phyloP scores from a whole-genome alignment of 2,888 invertebrate species.

The Eurytoma californica region DNA sequence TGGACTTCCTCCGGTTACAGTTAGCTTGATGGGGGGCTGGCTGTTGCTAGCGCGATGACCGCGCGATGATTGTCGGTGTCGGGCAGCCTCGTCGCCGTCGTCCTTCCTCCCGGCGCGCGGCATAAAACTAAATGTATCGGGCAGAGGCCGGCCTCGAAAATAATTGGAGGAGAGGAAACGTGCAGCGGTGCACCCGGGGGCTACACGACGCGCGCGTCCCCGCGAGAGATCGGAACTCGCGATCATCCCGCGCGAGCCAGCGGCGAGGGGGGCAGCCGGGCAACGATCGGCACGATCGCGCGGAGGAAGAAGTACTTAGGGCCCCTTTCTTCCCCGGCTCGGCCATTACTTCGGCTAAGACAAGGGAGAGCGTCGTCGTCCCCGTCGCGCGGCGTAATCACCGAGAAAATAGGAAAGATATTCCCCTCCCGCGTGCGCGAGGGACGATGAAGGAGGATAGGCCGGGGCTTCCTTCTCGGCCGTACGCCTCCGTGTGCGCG shows the following conservation, averaged over 20 bases:
- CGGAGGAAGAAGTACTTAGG: slow-evolving; percentile 58
- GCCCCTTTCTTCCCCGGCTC: slow-evolving; percentile 56
- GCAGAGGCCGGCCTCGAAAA: slow-evolving; percentile 61
- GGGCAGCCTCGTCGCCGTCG: slow-evolving; percentile 55
- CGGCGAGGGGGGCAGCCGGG: slow-evolving; percentile 18
- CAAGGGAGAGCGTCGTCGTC: slow-evolving; percentile 43
- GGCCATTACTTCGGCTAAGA: slow-evolving; percentile 57
- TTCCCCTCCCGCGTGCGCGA: slow-evolving; percentile 29
- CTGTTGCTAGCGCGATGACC: slow-evolving; percentile 55
- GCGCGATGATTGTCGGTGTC: slow-evolving; percentile 61
- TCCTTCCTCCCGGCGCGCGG: neutral
- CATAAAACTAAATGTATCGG: slow-evolving; percentile 55
- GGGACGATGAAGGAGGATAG: slow-evolving; percentile 52
- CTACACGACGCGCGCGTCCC: slow-evolving; percentile 48
- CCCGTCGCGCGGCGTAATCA: slow-evolving; percentile 52
- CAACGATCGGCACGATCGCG: slow-evolving; percentile 57
- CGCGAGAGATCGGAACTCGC: slow-evolving; percentile 48
- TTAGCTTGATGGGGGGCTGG: slow-evolving; percentile 58
- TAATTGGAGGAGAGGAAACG: slow-evolving; percentile 63
- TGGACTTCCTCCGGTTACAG: slow-evolving; percentile 61
- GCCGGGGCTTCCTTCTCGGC: neutral
- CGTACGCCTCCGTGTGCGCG: neutral
- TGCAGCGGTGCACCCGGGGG: slow-evolving; percentile 49
- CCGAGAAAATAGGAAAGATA: slow-evolving; percentile 57
- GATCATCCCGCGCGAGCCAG: slow-evolving; percentile 37